Conservation (phyloP, 2,888 invertebrate species). For the Thysanoteuthis rhombus region DNA sequence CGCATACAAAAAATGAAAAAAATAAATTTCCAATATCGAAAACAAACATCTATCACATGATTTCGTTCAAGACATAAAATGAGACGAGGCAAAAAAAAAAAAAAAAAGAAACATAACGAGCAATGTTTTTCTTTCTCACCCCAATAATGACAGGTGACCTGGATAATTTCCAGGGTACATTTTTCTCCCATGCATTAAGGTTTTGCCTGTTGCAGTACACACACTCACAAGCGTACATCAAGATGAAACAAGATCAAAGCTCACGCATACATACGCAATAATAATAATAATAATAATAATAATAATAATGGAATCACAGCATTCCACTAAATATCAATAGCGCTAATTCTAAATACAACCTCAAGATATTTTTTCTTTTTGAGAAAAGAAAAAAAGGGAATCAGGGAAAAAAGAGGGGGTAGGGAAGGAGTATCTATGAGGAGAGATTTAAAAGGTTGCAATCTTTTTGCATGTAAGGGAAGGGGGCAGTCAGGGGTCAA, state of each 20-base stretch:
- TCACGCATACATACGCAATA: background rate
- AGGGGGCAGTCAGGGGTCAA: background rate
- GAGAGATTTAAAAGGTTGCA: background rate
- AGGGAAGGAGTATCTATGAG: background rate
- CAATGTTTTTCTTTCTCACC: background rate
- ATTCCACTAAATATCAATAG: background rate
- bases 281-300: background rate
- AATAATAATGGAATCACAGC: background rate
- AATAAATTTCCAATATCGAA: background rate
- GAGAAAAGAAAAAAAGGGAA: background rate
- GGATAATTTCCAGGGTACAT: background rate
- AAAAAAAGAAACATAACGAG: background rate
- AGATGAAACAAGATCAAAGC: background rate
- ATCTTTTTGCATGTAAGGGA: too few species aligned
- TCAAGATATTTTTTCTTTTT: background rate
- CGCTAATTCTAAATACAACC: background rate
- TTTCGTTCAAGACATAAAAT: background rate
- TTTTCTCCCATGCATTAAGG: background rate
- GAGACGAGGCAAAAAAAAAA: background rate
- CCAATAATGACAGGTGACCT: background rate
- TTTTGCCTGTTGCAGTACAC: background rate
- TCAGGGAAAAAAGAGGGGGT: background rate
- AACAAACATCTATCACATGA: background rate
- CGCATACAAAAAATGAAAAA: background rate
- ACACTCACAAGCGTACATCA: background rate